phyloP scores from a whole-genome alignment of 2,113 vertebrate species.

The Dermatemys mawii region DNA sequence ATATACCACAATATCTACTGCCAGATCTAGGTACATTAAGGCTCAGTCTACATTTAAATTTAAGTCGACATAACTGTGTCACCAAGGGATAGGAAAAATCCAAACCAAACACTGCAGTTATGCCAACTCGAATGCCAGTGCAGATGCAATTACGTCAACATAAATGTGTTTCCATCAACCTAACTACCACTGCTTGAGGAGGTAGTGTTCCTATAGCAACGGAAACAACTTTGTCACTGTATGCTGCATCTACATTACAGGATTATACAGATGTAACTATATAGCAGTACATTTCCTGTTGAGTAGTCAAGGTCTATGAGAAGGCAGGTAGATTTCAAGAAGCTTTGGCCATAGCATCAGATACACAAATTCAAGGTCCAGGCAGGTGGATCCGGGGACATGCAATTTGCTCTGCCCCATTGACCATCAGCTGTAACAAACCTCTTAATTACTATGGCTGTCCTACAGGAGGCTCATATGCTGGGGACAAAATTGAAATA shows the following conservation, averaged over 20 bases:
- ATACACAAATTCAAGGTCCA: background rate
- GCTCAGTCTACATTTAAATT: background rate
- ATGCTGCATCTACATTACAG: no score
- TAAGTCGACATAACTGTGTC: background rate
- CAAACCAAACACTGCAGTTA: background rate
- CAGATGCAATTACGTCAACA: background rate
- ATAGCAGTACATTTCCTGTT: background rate
- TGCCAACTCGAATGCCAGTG: background rate
- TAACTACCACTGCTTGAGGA: background rate
- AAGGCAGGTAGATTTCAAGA: slow-evolving; percentile 3
- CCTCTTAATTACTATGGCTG: background rate
- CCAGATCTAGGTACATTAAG: no score
- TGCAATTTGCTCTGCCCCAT: background rate
- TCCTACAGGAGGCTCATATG: background rate
- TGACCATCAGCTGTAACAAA: background rate
- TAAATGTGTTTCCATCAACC: background rate
- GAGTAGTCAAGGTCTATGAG: background rate
- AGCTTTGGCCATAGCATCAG: background rate
- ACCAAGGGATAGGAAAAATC: background rate
- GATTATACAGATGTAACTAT: background rate
- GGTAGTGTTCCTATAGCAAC: no score
- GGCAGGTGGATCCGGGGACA: background rate
- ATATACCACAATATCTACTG: no score
- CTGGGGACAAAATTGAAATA: background rate
- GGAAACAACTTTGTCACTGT: no score